Conservation (phyloP, 2,888 invertebrate genomes). For the Pheosia gnoma region DNA sequence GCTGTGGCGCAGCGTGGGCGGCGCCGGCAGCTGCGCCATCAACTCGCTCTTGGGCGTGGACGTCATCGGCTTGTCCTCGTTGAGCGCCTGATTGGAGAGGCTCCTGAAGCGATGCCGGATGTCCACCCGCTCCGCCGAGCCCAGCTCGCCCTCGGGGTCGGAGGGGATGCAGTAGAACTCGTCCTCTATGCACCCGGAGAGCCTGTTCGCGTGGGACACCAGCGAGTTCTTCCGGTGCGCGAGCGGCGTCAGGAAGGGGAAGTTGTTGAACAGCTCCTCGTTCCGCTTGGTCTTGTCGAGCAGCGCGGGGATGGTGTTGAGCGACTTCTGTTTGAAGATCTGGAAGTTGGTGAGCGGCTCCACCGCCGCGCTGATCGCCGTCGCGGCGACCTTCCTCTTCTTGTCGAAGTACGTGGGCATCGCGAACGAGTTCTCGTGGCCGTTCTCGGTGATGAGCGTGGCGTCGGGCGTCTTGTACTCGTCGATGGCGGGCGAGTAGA, state of each 20-base stretch:
- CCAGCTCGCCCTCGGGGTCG: slow-evolving; percentile 57
- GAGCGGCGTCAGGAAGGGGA: slow-evolving; percentile 84
- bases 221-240: slow-evolving; percentile 80
- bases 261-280: slow-evolving; percentile 81
- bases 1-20: slow-evolving; percentile 60
- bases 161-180: slow-evolving; percentile 76
- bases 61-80: slow-evolving; percentile 47
- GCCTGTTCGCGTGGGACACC: slow-evolving; percentile 59
- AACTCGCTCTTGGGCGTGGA: slow-evolving; percentile 59
- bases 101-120: slow-evolving; percentile 60
- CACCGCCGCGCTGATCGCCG: slow-evolving; percentile 59
- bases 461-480: slow-evolving; percentile 67
- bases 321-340: slow-evolving; percentile 77
- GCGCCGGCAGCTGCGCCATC: slow-evolving; percentile 24
- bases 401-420: slow-evolving; percentile 80
- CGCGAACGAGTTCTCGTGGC: slow-evolving; percentile 62
- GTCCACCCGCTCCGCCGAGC: slow-evolving; percentile 55
- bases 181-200: slow-evolving; percentile 75
- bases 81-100: slow-evolving; percentile 56
- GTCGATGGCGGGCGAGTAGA: slow-evolving; percentile 54
- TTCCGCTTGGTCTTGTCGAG: slow-evolving; percentile 60
- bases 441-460: slow-evolving; percentile 44
- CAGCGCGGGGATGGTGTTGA: slow-evolving; percentile 74
- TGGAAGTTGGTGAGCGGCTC: slow-evolving; percentile 76
- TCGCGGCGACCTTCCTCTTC: slow-evolving; percentile 63